Evolutionary conservation across 2,888 invertebrate genomes (phyloP).

Genomic region (Pyrrhosoma nymphula): DNA sequence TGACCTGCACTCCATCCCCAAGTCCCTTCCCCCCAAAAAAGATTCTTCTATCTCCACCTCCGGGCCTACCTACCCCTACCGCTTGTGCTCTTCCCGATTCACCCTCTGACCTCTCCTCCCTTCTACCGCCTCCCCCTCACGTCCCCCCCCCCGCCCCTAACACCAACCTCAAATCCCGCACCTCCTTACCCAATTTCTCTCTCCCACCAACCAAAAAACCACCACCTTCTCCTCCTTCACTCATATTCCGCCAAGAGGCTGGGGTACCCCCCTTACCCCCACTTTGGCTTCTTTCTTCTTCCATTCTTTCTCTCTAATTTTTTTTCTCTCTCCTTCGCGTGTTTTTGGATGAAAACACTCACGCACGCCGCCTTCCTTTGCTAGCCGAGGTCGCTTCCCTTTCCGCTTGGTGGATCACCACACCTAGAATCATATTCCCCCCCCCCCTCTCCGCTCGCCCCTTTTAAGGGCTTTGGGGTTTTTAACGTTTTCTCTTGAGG

Average conservation of each 20-base stretch:
- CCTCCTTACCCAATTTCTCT: constrained; percentile 34
- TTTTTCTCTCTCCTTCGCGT: constrained; percentile 14
- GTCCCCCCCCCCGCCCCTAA: neutral
- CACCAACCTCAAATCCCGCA: constrained; percentile 13
- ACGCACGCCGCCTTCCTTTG: constrained; percentile 29
- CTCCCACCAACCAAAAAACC: neutral
- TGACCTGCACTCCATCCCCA: neutral
- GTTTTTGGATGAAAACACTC: constrained; percentile 37
- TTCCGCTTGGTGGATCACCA: constrained; percentile 21
- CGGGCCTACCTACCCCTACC: neutral
- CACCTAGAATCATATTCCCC: constrained; percentile 39
- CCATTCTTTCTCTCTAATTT: neutral
- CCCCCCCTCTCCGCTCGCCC: neutral
- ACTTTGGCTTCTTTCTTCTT: no score
- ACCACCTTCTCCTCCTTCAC: neutral
- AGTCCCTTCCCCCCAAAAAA: neutral
- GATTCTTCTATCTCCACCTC: neutral
- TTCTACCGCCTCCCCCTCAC: neutral
- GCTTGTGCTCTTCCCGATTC: neutral
- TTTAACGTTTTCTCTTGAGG: neutral
- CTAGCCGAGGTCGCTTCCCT: constrained; percentile 31
- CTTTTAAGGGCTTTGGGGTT: neutral
- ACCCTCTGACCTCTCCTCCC: neutral
- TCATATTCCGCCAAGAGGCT: constrained; percentile 28
- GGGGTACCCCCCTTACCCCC: neutral